phyloP scores from a whole-genome alignment of 2,888 invertebrate species.

The Ormyrus thymus region DNA sequence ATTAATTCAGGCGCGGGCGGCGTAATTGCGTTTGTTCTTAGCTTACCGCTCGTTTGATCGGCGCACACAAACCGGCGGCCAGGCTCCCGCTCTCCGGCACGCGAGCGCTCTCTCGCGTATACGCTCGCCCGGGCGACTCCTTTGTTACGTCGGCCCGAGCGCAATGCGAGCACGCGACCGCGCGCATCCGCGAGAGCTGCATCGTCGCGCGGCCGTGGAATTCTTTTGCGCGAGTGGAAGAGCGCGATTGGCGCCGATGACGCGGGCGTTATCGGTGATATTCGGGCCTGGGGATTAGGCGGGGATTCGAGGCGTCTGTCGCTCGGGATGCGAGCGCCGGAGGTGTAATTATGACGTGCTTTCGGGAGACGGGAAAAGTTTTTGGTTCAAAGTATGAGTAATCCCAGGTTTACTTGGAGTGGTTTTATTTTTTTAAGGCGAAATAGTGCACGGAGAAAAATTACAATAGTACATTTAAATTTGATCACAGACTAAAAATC shows the following conservation, averaged over 20 bases:
- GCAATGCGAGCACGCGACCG: conserved; percentile 3
- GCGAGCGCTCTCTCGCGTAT: conserved; percentile 26
- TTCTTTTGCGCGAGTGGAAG: not conserved
- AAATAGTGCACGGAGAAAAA: too few species aligned
- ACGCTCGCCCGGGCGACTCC: conserved; percentile 1
- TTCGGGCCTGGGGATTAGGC: conserved; percentile 13
- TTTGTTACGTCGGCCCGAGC: conserved; percentile 16
- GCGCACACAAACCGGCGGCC: conserved; percentile 1
- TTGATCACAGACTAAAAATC: too few species aligned
- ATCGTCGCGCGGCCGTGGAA: not conserved
- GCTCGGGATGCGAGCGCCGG: not conserved
- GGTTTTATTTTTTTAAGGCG: too few species aligned
- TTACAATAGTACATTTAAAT: too few species aligned
- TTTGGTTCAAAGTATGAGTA: too few species aligned
- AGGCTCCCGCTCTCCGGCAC: conserved; percentile 8
- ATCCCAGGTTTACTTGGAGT: too few species aligned
- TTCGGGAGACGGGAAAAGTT: too few species aligned
- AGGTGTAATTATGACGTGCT: too few species aligned
- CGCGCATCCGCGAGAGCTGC: conserved; percentile 21
- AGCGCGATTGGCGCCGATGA: conserved; percentile 26
- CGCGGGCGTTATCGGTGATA: conserved; percentile 27
- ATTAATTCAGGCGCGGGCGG: conserved; percentile 41
- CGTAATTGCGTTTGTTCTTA: conserved; percentile 46
- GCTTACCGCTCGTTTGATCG: conserved; percentile 12
- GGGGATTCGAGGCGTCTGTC: conserved; percentile 20